Base-by-base conservation (phyloP, 2,797 vertebrate genomes). In the Luscinia luscinia region DNA sequence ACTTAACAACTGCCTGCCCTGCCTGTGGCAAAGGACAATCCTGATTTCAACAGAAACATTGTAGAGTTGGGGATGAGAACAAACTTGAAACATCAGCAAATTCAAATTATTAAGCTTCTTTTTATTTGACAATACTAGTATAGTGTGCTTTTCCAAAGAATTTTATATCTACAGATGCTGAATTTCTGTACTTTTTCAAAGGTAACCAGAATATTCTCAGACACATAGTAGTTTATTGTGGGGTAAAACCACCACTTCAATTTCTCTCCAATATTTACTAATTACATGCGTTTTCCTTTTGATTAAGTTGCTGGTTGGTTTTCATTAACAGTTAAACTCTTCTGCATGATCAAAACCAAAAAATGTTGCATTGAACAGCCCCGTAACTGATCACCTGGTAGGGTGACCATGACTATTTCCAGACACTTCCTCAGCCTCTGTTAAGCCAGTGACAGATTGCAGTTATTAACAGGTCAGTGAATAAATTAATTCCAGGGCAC, bases 401-500 rank as follows among this genome's bases (percentile, higher is more conserved):
- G 57, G 58, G 69, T 83, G 83, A 94, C 73, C 64, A 80, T 70
- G 84, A 96, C 90, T 93, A 91, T 90, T 96, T 95, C 93, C 93
- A 97, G 96, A 95, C 19, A 54, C 67, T 62, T 93, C 84, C 75
- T 94, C 82, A 91, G 87, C 73, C 74, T 97, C 95, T 92, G 87
- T 70, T 96, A 96, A 95, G 57, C 93, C 93, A 95, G 48, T 91
- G 76, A 96, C 81, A 75, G 91, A 94, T 84, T 95, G 79, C 94
- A 93, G 93, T 95, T 94, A 96, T 93, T 97, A 96, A 95, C 76
- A 97, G 94, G 96, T 97, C 97, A 98, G 81, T 66, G 87, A 96
- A 96, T 95, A 95, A 96, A 98, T 97, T 95, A 94, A 97, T 97
- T 97, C 92, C 93, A 96, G 96, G 89, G 96, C 92, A 96, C 55